phyloP scores from a whole-genome alignment of 2,888 invertebrate genomes.

The Lasioglossum calceatum region DNA sequence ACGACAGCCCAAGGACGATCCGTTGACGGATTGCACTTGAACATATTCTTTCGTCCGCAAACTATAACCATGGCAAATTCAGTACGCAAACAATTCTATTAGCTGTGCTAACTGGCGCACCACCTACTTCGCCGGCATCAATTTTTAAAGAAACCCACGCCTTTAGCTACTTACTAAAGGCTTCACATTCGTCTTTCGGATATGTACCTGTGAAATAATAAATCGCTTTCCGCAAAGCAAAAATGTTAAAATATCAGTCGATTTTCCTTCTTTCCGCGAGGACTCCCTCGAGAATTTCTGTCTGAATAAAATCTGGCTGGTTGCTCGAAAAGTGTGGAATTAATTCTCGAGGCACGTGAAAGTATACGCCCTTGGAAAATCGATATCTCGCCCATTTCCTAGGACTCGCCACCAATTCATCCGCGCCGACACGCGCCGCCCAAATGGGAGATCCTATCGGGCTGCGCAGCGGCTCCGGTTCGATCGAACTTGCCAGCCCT shows the following conservation, averaged over 20 bases:
- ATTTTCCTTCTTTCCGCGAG: too few relatives aligned
- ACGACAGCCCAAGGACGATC: slow-evolving; percentile 33
- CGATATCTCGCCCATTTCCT: slow-evolving; percentile 39
- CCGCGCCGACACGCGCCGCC: slow-evolving; percentile 17
- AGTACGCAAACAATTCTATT: background rate
- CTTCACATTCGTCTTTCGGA: background rate
- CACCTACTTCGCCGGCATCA: background rate
- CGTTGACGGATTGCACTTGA: slow-evolving; percentile 19
- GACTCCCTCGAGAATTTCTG: background rate
- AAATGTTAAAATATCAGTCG: too few relatives aligned
- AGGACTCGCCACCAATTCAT: slow-evolving; percentile 39
- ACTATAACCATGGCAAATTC: background rate
- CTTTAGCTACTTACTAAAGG: background rate
- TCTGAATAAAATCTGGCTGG: background rate
- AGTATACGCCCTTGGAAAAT: slow-evolving; percentile 18
- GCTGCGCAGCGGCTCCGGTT: background rate
- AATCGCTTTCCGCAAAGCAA: too few relatives aligned
- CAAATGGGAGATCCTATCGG: slow-evolving; percentile 46
- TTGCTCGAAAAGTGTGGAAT: background rate
- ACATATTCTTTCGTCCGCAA: background rate
- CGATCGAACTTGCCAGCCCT: background rate
- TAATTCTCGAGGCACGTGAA: background rate
- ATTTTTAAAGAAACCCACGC: background rate
- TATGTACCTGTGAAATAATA: too few relatives aligned
- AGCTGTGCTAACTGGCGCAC: background rate